Conservation (phyloP, 2,888 invertebrate genomes). For the Drosophila mimica region DNA sequence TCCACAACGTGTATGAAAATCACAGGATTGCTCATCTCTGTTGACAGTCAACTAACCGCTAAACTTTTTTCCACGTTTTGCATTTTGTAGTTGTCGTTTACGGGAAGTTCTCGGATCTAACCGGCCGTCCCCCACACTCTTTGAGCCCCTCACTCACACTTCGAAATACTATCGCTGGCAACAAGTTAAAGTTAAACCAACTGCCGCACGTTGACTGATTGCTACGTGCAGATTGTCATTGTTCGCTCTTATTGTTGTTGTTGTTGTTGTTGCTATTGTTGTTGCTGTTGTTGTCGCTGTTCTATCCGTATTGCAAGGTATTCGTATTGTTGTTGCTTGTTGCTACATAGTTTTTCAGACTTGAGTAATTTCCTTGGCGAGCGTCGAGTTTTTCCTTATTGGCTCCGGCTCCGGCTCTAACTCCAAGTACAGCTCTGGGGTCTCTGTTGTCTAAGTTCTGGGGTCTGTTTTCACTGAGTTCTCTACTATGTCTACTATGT, state of each 20-base stretch:
- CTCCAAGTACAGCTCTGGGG: conserved; percentile 49
- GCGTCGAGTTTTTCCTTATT: conserved; percentile 76
- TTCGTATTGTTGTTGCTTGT: conserved; percentile 49
- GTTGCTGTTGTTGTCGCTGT: conserved; percentile 44
- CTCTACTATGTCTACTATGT: conserved; percentile 20
- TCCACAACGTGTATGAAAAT: conserved; percentile 26
- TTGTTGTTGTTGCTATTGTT: conserved; percentile 38
- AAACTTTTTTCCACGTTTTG: conserved; percentile 67
- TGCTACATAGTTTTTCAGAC: conserved; percentile 76
- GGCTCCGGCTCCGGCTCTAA: conserved; percentile 49
- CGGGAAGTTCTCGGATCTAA: conserved; percentile 54
- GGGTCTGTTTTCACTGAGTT: conserved; percentile 47
- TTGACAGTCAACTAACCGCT: conserved; percentile 53
- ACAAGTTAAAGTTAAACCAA: conserved; percentile 78
- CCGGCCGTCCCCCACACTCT: conserved; percentile 11
- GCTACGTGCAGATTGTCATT: conserved; percentile 84
- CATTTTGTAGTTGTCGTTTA: conserved; percentile 70
- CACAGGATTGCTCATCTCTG: conserved; percentile 67
- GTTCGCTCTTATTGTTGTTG: conserved; percentile 61
- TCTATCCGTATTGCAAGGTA: conserved; percentile 50
- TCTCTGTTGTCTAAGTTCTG: conserved; percentile 41
- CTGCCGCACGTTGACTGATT: conserved; percentile 83
- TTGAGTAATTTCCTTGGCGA: conserved; percentile 79
- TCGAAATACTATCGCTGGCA: conserved; percentile 63
- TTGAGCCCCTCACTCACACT: conserved; percentile 15